These are phyloP conservation scores for Myanophis thanlyinensis DNA, from an alignment of 2,113 vertebrate species.

Conservation along the genomic window DNA sequence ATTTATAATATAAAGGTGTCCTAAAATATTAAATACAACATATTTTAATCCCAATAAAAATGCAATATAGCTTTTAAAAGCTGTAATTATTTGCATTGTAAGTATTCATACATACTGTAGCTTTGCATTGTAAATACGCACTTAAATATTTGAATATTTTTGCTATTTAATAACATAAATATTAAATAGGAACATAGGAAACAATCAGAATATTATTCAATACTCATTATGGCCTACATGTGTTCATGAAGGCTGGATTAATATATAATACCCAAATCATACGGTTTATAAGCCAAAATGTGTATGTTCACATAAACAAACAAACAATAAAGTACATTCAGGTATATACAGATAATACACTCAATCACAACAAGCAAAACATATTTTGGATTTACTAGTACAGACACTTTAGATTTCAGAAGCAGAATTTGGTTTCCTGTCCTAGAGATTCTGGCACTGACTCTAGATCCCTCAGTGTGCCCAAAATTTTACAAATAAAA, in stretches of 20 bases:
- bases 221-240: not conserved
- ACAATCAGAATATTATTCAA: not conserved
- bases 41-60: not conserved
- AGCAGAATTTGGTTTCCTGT: not conserved
- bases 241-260: not conserved
- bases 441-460: not conserved
- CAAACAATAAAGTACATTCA: no score
- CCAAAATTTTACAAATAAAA: not conserved
- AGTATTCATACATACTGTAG: not conserved
- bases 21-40: not conserved
- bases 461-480: not conserved
- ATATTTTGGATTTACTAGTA: not conserved
- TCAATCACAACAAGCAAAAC: not conserved
- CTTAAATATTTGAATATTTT: not conserved
- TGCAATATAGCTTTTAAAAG: not conserved
- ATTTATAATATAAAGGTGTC: not conserved
- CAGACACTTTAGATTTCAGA: not conserved
- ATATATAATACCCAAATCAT: not conserved
- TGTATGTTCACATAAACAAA: not conserved
- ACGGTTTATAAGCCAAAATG: not conserved
- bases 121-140: not conserved
- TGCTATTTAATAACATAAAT: not conserved
- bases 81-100: not conserved
- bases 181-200: not conserved
- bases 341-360: not conserved